These are phyloP conservation scores for Tragelaphus buxtoni DNA, from an alignment of 2,113 vertebrate genomes.

Conservation along the genomic window DNA sequence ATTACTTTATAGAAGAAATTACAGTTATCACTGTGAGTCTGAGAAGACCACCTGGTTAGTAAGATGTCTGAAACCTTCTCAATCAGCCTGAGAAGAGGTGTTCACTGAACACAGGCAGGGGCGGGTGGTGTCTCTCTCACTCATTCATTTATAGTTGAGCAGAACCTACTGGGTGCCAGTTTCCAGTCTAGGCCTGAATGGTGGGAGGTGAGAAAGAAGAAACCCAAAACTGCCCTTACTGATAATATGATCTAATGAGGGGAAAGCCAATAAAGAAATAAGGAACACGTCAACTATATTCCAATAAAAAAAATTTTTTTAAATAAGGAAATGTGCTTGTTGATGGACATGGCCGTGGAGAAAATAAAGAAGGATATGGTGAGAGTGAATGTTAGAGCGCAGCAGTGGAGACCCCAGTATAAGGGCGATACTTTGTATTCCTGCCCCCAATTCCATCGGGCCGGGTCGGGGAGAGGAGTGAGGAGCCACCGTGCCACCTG, in stretches of 20 bases:
- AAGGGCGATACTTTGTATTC: no score
- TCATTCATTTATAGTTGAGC: background rate
- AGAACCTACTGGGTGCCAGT: background rate
- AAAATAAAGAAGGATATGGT: background rate
- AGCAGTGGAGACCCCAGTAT: accelerated
- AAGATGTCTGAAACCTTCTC: background rate
- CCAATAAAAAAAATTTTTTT: background rate
- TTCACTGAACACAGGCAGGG: background rate
- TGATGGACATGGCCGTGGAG: background rate
- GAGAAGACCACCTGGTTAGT: background rate
- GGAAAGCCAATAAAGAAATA: background rate
- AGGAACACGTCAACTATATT: background rate
- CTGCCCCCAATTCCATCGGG: background rate
- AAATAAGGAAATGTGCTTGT: background rate
- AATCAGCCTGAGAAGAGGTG: background rate
- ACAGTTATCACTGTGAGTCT: background rate
- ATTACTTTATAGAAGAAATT: background rate
- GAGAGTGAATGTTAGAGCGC: background rate
- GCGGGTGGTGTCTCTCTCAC: no score
- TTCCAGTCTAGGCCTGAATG: background rate
- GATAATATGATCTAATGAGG: background rate
- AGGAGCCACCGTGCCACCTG: background rate
- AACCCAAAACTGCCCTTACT: background rate
- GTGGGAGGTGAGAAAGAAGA: background rate
- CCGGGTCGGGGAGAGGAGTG: accelerated